These are phyloP conservation scores for Marisa cornuarietis DNA, from an alignment of 1,140 invertebrate genomes.

Conservation along the genomic window DNA sequence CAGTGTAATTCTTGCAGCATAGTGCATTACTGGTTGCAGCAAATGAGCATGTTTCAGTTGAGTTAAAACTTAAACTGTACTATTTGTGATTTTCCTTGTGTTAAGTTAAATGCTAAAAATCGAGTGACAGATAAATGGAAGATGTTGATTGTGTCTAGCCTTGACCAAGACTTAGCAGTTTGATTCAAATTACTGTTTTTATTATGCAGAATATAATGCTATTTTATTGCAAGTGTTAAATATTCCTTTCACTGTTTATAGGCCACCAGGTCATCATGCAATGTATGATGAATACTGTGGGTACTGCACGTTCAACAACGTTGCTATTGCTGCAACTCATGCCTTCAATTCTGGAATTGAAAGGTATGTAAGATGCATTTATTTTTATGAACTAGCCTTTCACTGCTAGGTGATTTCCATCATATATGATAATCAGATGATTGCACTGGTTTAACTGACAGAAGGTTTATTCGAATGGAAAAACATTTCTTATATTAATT, in stretches of 20 bases:
- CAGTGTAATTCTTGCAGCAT: too few species aligned
- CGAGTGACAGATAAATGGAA: background rate
- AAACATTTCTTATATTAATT: too few species aligned
- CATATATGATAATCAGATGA: background rate
- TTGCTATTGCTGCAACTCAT: conserved; percentile 88
- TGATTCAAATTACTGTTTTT: background rate
- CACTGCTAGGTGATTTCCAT: too few species aligned
- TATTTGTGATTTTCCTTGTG: too few species aligned
- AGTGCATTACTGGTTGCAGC: too few species aligned
- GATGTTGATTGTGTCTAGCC: background rate
- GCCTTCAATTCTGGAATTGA: conserved; percentile 69
- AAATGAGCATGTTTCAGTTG: too few species aligned
- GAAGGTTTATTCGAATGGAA: background rate
- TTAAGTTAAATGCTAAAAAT: too few species aligned
- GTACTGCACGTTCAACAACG: conserved; percentile 99
- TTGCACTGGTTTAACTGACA: background rate
- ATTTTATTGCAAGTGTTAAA: background rate
- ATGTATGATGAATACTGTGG: conserved; percentile 87
- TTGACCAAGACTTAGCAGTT: background rate
- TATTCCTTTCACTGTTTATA: conserved; percentile 53
- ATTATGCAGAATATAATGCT: background rate
- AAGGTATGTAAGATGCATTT: conserved; percentile 31
- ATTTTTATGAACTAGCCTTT: too few species aligned
- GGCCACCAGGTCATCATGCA: conserved; percentile 98
- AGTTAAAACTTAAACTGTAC: too few species aligned